A percentile compares a stretch with the other conserved stretches of the same genome.
Conservation (phyloP, 2,113 vertebrate species). For the Myiagra hebetior region DNA sequence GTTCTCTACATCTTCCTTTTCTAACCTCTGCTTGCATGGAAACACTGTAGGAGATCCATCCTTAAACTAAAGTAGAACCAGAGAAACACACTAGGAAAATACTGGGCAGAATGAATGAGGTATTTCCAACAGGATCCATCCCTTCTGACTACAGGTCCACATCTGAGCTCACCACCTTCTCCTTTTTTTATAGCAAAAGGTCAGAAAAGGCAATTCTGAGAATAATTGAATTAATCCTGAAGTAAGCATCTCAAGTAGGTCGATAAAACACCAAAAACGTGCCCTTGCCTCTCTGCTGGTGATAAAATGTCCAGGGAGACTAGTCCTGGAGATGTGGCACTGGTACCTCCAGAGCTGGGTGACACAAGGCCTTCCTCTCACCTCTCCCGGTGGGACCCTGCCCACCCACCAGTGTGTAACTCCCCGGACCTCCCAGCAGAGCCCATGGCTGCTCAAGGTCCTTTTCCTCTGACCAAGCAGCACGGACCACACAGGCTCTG, state of each 20-base stretch:
- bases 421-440: neutral
- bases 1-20: neutral
- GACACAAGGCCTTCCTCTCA: accelerated
- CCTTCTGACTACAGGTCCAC: neutral
- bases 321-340: accelerated
- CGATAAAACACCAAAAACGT: neutral
- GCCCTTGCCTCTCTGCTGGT: neutral
- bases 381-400: accelerated
- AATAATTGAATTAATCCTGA: neutral
- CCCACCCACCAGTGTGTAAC: accelerated
- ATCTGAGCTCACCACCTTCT: neutral
- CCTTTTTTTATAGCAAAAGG: neutral
- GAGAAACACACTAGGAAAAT: neutral
- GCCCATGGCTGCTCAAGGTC: accelerated
- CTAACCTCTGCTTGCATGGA: neutral
- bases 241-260: neutral
- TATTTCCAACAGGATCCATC: neutral
- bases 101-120: neutral
- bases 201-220: neutral
- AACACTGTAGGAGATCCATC: neutral
- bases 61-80: neutral
- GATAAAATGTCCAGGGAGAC: neutral
- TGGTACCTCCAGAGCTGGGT: accelerated
- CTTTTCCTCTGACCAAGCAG: neutral
- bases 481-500: accelerated